Percentiles rank a stretch among this genome's conserved stretches.
phyloP scores from a whole-genome alignment of 1,140 invertebrate species.

The Dinothrombium tinctorium region DNA sequence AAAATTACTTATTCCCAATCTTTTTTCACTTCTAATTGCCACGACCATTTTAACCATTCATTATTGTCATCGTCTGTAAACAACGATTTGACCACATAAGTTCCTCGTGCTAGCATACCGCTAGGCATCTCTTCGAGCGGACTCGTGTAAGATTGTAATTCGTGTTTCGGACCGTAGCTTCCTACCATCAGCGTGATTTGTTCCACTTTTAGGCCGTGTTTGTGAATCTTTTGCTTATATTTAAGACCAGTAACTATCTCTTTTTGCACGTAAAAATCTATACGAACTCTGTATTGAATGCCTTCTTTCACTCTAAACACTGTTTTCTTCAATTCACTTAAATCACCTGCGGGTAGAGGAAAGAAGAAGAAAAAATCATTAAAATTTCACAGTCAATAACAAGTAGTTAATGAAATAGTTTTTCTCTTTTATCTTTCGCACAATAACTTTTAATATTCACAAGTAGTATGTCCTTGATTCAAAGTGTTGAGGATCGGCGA shows the following conservation, averaged over 20 bases:
- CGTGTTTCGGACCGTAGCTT: slow-evolving; percentile 80
- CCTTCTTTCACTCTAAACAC: slow-evolving; percentile 85
- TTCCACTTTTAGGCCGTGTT: slow-evolving; percentile 76
- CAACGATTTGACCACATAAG: slow-evolving; percentile 68
- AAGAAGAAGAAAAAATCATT: background rate
- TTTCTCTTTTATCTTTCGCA: no score
- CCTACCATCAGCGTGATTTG: slow-evolving; percentile 92
- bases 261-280: slow-evolving; percentile 89
- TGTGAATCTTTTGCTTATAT: slow-evolving; percentile 82
- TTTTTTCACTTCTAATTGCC: slow-evolving; percentile 93
- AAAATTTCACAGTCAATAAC: background rate
- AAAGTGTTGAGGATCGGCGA: no score
- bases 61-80: slow-evolving; percentile 96
- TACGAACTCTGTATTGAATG: slow-evolving; percentile 72
- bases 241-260: slow-evolving; percentile 95
- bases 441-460: no score
- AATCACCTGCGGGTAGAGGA: slow-evolving; percentile 13
- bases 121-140: slow-evolving; percentile 81
- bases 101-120: slow-evolving; percentile 70
- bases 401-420: background rate
- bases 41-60: slow-evolving; percentile 89
- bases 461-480: no score
- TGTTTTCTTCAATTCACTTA: slow-evolving; percentile 16
- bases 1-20: slow-evolving; percentile 49
- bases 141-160: slow-evolving; percentile 75